Base-by-base conservation (phyloP, 2,797 vertebrate species). In the Telmatherina bonti region DNA sequence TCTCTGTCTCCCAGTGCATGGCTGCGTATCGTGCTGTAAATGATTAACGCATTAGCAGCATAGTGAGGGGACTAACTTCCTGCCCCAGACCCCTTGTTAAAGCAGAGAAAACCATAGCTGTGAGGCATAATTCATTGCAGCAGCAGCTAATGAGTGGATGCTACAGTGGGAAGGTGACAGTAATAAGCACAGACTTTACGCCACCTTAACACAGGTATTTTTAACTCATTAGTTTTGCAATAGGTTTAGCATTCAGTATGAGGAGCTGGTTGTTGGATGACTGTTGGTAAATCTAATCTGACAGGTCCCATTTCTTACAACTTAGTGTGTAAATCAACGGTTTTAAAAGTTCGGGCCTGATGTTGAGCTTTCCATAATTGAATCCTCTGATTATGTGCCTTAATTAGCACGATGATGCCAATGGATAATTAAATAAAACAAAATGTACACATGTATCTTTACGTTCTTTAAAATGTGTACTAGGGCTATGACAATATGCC, bases 21-120 rank as follows among this genome's bases (percentile, higher is more conserved):
- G 1, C 49, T 0, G 54, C 51, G 16, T 64, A 85, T 83, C 75
- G 7, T 62, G 66, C 70, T 82, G 79, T 80, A 89, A 88, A 76
- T 91, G 84, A 93, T 89, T 89, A 90, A 69, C 47, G 22, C 82
- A 80, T 90, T 91, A 90, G 85, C 84, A 38, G 82, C 67, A 63
- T 60, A 77, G 88, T 58, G 83, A 84, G 83, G 76, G 72, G 82
- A 79, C 78, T 82, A 78, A 79, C 81, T 76, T n/a, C 72, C 76
- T 78, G 85, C 84, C 79, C 76, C 80, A 82, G 80, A 85, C 85
- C 87, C 79, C 86, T 89, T 87, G 89, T 90, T 92, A 88, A 75
- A 81, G 70, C 80, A 53, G 76, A 4, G 53, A 65, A 85, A 85
- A 85, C 76, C 75, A 66, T 77, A 47, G 79, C 86, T 85, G 79